Evolutionary conservation across 2,113 vertebrate species (phyloP).

Genomic region (Donacobius atricapilla): DNA sequence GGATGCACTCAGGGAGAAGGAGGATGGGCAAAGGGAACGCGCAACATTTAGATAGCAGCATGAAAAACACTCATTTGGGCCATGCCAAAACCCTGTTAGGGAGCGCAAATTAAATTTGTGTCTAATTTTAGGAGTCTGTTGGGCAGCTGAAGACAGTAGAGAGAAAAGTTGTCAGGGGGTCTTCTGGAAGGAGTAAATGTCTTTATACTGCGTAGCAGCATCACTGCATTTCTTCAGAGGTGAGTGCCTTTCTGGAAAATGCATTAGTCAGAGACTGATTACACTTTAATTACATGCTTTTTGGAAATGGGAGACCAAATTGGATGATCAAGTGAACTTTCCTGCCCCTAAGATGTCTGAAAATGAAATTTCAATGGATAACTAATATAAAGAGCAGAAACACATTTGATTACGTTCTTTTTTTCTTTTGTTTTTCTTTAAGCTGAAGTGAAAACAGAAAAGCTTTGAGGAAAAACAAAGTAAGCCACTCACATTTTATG

Average conservation of each 20-base stretch:
- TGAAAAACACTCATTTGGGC: constrained; percentile 72
- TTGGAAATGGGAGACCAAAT: not conserved
- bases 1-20: not conserved
- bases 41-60: not conserved
- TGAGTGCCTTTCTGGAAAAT: not conserved
- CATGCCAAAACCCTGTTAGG: constrained; percentile 74
- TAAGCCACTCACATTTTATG: not conserved
- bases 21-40: not conserved
- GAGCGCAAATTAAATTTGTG: constrained; percentile 79
- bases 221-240: not conserved
- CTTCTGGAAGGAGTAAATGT: not conserved
- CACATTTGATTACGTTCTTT: rapidly evolving
- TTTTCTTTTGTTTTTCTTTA: not conserved
- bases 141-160: not conserved
- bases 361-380: not conserved
- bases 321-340: not conserved
- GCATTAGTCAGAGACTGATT: not conserved
- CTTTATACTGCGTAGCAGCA: not conserved
- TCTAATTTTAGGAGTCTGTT: not conserved
- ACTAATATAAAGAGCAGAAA: not conserved
- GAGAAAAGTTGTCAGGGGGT: not conserved
- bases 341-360: not conserved
- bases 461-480: not conserved
- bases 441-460: not conserved
- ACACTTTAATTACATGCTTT: not conserved